phyloP scores from a whole-genome alignment of 1,140 invertebrate genomes.

The Pissodes strobi region DNA sequence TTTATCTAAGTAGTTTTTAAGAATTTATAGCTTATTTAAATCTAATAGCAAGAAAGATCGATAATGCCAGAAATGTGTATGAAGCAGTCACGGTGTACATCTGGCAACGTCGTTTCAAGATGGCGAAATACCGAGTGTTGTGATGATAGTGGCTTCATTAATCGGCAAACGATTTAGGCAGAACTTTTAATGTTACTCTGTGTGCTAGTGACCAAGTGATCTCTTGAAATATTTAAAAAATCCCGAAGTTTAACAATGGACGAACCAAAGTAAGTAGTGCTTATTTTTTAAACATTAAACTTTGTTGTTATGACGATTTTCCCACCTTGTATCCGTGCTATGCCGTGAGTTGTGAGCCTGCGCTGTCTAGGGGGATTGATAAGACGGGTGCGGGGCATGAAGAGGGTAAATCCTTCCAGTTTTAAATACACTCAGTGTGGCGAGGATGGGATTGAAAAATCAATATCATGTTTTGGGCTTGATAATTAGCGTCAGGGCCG shows the following conservation, averaged over 20 bases:
- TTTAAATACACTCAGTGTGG: too few relatives aligned
- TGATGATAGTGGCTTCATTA: slow-evolving; percentile 32
- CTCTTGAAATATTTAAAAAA: slow-evolving; percentile 4
- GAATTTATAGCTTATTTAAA: not conserved
- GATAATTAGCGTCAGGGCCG: too few relatives aligned
- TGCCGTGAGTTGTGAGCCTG: not conserved
- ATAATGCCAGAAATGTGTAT: too few relatives aligned
- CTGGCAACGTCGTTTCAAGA: slow-evolving; percentile 37
- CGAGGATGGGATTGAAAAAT: too few relatives aligned
- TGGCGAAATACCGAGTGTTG: slow-evolving; percentile 45
- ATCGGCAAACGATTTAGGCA: not conserved
- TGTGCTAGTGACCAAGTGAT: not conserved
- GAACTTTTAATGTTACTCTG: not conserved
- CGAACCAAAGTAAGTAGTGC: slow-evolving; percentile 17
- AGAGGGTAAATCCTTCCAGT: too few relatives aligned
- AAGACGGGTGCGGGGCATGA: too few relatives aligned
- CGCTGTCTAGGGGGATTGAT: too few relatives aligned
- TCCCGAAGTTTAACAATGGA: slow-evolving; percentile 10
- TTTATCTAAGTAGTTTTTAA: not conserved
- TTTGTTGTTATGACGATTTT: not conserved
- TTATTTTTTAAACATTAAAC: not conserved
- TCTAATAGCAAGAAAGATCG: not conserved
- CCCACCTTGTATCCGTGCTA: too few relatives aligned
- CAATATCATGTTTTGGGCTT: too few relatives aligned
- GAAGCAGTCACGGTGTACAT: not conserved